Evolutionary conservation across 1,140 invertebrate species (phyloP).

Genomic region (Apis dorsata): DNA sequence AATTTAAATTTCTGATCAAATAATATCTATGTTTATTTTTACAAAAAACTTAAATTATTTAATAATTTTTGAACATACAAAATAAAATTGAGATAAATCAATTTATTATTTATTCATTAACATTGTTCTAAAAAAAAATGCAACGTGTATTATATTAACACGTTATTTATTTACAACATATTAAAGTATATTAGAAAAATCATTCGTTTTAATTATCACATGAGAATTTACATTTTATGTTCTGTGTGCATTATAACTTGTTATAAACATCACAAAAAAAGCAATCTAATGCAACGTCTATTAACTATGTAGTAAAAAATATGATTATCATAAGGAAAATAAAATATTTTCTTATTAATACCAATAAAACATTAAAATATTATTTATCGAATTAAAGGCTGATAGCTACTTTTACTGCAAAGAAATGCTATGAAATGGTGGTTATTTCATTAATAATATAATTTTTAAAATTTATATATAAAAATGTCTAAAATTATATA

Average conservation of each 20-base stretch:
- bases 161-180: constrained; percentile 30
- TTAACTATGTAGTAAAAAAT: constrained; percentile 6
- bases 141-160: constrained; percentile 1
- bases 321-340: constrained; percentile 38
- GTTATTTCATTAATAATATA: constrained; percentile 34
- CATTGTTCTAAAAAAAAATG: constrained; percentile 9
- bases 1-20: constrained; percentile 3
- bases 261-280: constrained; percentile 18
- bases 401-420: constrained; percentile 46
- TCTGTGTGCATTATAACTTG: constrained; percentile 20
- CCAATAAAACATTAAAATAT: constrained; percentile 38
- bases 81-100: background rate
- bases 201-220: constrained; percentile 2
- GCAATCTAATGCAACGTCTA: constrained; percentile 11
- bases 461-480: constrained; percentile 32
- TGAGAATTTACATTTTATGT: constrained; percentile 14
- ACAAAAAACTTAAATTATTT: background rate
- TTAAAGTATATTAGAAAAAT: constrained; percentile 4
- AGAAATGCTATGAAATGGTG: constrained; percentile 29
- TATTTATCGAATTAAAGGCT: constrained; percentile 58
- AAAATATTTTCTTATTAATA: constrained; percentile 58
- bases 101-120: constrained; percentile 43
- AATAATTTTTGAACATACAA: background rate
- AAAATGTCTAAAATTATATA: constrained; percentile 33
- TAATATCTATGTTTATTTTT: background rate